phyloP scores from a whole-genome alignment of 2,888 invertebrate species.

The Sicus ferrugineus region DNA sequence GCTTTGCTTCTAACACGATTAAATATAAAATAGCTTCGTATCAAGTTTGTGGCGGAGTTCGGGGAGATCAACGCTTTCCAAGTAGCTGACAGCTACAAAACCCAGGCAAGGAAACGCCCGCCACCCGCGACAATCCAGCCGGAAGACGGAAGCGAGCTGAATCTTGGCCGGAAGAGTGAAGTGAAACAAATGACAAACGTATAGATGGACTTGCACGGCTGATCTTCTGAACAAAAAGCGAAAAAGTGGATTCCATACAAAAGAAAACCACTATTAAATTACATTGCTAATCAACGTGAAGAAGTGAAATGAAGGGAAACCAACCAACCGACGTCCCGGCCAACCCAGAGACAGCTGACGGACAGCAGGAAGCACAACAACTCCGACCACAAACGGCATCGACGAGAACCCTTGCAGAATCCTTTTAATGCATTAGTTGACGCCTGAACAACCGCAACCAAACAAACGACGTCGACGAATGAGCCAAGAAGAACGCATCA shows the following conservation, averaged over 20 bases:
- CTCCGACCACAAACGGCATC: constrained; percentile 3
- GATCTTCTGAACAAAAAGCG: constrained; percentile 2
- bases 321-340: not conserved
- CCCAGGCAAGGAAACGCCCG: no score
- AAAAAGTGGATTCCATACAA: not conserved
- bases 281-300: constrained; percentile 13
- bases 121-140: no score
- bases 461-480: constrained; percentile 9
- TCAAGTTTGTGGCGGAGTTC: not conserved
- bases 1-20: not conserved
- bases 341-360: not conserved
- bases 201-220: not conserved
- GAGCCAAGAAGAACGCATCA: not conserved
- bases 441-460: constrained; percentile 24
- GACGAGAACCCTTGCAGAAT: constrained; percentile 10
- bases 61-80: no score
- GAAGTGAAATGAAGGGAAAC: not conserved
- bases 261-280: constrained; percentile 24
- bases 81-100: no score
- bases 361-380: constrained; percentile 5
- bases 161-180: no score
- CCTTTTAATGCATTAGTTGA: constrained; percentile 20
- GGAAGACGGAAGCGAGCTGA: no score
- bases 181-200: not conserved
- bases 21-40: not conserved